These are phyloP conservation scores for Morpho achilles DNA, from an alignment of 2,888 invertebrate species.

Conservation along the genomic window DNA sequence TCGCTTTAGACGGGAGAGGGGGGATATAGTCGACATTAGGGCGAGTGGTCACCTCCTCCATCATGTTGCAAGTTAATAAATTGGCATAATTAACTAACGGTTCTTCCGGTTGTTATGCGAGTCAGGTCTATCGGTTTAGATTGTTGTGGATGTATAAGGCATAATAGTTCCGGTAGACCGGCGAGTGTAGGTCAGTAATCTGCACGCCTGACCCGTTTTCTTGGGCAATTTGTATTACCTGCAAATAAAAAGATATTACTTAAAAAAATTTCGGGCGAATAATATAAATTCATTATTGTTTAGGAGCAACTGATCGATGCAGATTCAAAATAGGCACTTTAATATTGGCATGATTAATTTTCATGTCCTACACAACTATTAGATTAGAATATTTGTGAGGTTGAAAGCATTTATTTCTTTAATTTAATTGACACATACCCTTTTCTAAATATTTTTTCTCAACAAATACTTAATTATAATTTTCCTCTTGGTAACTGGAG, in stretches of 20 bases:
- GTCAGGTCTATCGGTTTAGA: constrained; percentile 60
- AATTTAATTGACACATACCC: no score
- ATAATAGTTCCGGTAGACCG: constrained; percentile 72
- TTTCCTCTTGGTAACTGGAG: no score
- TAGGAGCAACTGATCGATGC: no score
- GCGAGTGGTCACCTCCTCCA: constrained; percentile 76
- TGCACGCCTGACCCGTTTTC: constrained; percentile 47
- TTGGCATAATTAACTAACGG: constrained; percentile 72
- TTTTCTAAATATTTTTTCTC: no score
- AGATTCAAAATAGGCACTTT: background rate
- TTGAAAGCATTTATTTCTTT: no score
- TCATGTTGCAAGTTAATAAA: constrained; percentile 58
- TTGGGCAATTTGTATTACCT: constrained; percentile 55
- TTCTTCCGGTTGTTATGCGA: constrained; percentile 56
- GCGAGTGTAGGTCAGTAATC: constrained; percentile 67
- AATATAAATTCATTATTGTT: background rate
- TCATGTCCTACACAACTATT: no score
- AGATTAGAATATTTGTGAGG: no score
- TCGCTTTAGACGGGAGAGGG: constrained; percentile 78
- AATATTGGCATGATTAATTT: no score
- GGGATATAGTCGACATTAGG: constrained; percentile 72
- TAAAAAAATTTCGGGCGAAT: background rate
- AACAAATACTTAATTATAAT: no score
- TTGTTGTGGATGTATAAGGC: constrained; percentile 66
- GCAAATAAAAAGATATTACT: constrained; percentile 42